These are phyloP conservation scores for Acholoe squamosa DNA, from an alignment of 2,888 invertebrate species.

Conservation along the genomic window DNA sequence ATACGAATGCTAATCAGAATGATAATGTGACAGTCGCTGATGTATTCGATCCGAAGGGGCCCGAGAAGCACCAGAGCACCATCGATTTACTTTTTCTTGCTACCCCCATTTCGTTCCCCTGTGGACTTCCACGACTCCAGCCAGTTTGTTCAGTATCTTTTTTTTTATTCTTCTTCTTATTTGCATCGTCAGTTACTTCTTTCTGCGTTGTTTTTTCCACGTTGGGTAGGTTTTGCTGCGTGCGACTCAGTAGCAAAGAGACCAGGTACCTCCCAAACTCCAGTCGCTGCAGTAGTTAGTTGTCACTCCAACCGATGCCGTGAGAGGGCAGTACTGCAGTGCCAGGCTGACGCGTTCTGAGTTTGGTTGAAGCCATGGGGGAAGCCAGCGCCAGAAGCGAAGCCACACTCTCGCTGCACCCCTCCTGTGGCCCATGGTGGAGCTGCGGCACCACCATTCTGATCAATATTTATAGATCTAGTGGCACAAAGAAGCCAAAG, in stretches of 20 bases:
- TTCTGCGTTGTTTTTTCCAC: background rate
- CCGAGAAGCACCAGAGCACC: background rate
- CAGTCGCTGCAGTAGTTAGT: slow-evolving; percentile 19
- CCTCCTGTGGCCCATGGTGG: background rate
- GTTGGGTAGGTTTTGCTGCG: background rate
- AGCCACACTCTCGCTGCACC: slow-evolving; percentile 44
- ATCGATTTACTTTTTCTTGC: background rate
- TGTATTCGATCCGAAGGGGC: slow-evolving; percentile 31
- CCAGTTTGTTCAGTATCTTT: too few relatives aligned
- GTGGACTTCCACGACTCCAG: background rate
- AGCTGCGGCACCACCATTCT: background rate
- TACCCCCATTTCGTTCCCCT: too few relatives aligned
- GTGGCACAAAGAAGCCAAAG: slow-evolving; percentile 20
- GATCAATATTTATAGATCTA: slow-evolving; percentile 60
- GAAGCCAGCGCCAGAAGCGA: slow-evolving; percentile 16
- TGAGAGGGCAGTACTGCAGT: slow-evolving; percentile 44
- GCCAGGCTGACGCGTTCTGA: background rate
- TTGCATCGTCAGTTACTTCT: background rate
- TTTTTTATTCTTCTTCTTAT: background rate
- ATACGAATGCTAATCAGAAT: slow-evolving; percentile 52
- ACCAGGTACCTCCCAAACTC: background rate
- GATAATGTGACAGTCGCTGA: slow-evolving; percentile 51
- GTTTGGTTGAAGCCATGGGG: background rate
- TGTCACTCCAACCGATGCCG: slow-evolving; percentile 5
- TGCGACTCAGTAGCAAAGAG: background rate